Conservation (phyloP, 2,888 invertebrate genomes). For the Tanytarsus gracilentus region DNA sequence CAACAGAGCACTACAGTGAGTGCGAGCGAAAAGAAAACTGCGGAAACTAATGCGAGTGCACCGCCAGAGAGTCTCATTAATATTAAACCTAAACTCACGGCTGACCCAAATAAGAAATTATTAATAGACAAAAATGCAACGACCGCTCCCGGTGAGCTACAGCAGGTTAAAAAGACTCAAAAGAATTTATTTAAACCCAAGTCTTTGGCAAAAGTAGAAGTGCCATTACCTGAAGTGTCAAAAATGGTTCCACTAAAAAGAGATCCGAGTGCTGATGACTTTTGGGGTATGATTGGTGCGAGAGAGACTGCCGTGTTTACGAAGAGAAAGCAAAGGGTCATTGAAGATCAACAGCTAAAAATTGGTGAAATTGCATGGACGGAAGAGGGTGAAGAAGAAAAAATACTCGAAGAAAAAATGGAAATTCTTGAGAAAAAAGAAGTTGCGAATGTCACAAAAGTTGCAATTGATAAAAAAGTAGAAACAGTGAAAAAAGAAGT, state of each 20-base stretch:
- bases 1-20: not conserved
- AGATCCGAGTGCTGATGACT: constrained; percentile 44
- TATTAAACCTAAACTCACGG: constrained; percentile 21
- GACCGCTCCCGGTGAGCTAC: constrained; percentile 9
- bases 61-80: constrained; percentile 6
- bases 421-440: constrained; percentile 29
- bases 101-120: constrained; percentile 28
- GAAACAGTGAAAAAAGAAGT: not conserved
- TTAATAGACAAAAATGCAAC: constrained; percentile 27
- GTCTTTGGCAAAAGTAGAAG: constrained; percentile 5
- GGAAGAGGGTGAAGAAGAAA: constrained; percentile 34
- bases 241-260: constrained; percentile 14
- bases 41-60: constrained; percentile 13
- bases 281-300: constrained; percentile 57
- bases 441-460: constrained; percentile 17
- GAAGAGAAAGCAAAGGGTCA: constrained; percentile 48
- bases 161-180: constrained; percentile 8
- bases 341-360: constrained; percentile 43
- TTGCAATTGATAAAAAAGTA: not conserved
- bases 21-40: constrained; percentile 1
- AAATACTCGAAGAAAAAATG: no score
- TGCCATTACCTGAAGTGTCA: not conserved
- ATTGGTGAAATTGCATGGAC: not conserved
- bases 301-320: constrained; percentile 55
- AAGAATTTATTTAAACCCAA: constrained; percentile 6